phyloP scores from a whole-genome alignment of 2,888 invertebrate species.

The Acanthosoma haemorrhoidale region DNA sequence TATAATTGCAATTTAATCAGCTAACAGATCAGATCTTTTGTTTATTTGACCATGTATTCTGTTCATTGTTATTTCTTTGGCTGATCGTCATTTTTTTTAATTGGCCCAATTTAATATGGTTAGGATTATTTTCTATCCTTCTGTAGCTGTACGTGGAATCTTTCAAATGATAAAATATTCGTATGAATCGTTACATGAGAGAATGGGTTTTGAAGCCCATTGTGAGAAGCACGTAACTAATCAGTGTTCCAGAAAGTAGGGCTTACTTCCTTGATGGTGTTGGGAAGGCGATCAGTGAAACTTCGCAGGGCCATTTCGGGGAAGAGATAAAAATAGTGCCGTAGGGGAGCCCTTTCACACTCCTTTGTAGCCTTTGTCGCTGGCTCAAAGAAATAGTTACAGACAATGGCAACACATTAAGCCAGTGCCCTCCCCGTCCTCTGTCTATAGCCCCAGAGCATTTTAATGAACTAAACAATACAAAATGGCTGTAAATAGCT shows the following conservation, averaged over 20 bases:
- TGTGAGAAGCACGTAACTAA: constrained; percentile 10
- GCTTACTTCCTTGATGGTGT: constrained; percentile 3
- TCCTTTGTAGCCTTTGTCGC: constrained; percentile 16
- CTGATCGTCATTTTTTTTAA: too few relatives aligned
- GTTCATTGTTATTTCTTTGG: too few relatives aligned
- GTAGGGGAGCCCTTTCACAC: constrained; percentile 15
- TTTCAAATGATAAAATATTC: neutral
- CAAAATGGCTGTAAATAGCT: constrained; percentile 24
- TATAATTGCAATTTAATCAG: too few relatives aligned
- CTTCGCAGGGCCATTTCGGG: constrained; percentile 17
- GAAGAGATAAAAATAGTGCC: constrained; percentile 17
- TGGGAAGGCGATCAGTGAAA: constrained; percentile 1
- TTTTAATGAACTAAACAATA: constrained; percentile 25
- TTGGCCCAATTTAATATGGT: too few relatives aligned
- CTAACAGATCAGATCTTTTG: too few relatives aligned
- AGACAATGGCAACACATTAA: constrained; percentile 21
- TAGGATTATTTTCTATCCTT: too few relatives aligned
- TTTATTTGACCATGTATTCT: too few relatives aligned
- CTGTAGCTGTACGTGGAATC: too few relatives aligned
- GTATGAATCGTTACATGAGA: neutral
- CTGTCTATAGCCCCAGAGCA: neutral
- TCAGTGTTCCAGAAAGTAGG: constrained; percentile 12
- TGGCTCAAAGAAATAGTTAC: constrained; percentile 10
- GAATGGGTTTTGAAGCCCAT: neutral
- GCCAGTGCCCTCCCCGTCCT: neutral